Conservation (phyloP, 1,140 invertebrate species). For the Cotesia typhae region DNA sequence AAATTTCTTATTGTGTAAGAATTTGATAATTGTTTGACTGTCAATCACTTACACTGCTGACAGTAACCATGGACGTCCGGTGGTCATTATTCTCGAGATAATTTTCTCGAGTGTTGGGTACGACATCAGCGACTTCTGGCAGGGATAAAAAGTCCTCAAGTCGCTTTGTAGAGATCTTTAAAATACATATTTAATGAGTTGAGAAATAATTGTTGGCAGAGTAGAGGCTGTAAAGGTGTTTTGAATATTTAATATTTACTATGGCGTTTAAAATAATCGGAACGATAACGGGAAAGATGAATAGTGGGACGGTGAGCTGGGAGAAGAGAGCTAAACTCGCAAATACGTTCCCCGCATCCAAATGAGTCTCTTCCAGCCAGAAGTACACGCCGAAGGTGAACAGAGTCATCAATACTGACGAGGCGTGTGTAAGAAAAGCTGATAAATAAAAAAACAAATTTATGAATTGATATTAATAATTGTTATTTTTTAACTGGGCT, state of each 20-base stretch:
- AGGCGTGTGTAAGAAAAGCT: conserved; percentile 79
- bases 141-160: conserved; percentile 74
- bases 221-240: neutral
- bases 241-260: conserved; percentile 65
- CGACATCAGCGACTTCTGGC: conserved; percentile 72
- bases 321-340: conserved; percentile 82
- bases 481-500: conserved; percentile 14
- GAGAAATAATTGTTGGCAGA: conserved; percentile 14
- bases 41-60: conserved; percentile 38
- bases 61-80: conserved; percentile 31
- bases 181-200: conserved; percentile 45
- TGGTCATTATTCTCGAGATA: conserved; percentile 2
- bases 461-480: neutral
- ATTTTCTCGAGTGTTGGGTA: conserved; percentile 54
- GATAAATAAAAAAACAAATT: conserved; percentile 50
- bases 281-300: conserved; percentile 81
- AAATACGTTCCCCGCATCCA: conserved; percentile 78
- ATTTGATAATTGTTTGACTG: conserved; percentile 12
- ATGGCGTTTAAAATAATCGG: conserved; percentile 80
- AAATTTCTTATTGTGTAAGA: neutral
- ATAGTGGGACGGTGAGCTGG: conserved; percentile 80
- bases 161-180: conserved; percentile 73
- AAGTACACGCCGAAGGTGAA: conserved; percentile 76
- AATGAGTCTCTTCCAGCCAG: conserved; percentile 66
- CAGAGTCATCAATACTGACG: conserved; percentile 76